Conservation (phyloP, 2,888 invertebrate species). For the Deilephila porcellus region DNA sequence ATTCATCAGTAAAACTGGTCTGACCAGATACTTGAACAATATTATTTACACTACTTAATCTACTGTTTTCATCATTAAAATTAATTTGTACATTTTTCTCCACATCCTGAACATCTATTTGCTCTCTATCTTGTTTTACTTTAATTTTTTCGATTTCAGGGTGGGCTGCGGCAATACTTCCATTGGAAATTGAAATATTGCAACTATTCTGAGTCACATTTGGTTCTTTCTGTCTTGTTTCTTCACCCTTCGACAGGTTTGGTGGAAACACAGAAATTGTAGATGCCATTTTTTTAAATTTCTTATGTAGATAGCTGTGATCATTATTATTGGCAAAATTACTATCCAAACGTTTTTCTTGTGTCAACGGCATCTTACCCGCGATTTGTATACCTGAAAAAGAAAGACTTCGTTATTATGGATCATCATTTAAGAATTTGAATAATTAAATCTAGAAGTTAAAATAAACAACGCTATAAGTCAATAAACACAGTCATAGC, state of each 20-base stretch:
- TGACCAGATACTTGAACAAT: conserved; percentile 81
- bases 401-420: conserved; percentile 27
- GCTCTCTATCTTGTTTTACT: conserved; percentile 60
- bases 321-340: conserved; percentile 85
- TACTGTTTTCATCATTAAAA: conserved; percentile 77
- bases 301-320: conserved; percentile 94
- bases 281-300: conserved; percentile 95
- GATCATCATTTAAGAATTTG: too few species aligned
- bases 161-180: conserved; percentile 78
- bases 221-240: conserved; percentile 66
- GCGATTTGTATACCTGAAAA: conserved; percentile 77
- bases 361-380: conserved; percentile 80
- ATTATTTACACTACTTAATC: conserved; percentile 80
- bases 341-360: conserved; percentile 80
- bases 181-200: conserved; percentile 71
- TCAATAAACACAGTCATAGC: background rate
- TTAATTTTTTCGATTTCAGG: conserved; percentile 80
- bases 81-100: conserved; percentile 84
- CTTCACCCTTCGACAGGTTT: conserved; percentile 64
- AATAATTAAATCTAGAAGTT: too few species aligned
- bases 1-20: conserved; percentile 82
- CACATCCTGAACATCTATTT: conserved; percentile 55
- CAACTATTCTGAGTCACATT: conserved; percentile 63
- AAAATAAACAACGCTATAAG: background rate
- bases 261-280: conserved; percentile 73